Conservation (phyloP, 2,113 vertebrate genomes). For the Isichthys henryi region DNA sequence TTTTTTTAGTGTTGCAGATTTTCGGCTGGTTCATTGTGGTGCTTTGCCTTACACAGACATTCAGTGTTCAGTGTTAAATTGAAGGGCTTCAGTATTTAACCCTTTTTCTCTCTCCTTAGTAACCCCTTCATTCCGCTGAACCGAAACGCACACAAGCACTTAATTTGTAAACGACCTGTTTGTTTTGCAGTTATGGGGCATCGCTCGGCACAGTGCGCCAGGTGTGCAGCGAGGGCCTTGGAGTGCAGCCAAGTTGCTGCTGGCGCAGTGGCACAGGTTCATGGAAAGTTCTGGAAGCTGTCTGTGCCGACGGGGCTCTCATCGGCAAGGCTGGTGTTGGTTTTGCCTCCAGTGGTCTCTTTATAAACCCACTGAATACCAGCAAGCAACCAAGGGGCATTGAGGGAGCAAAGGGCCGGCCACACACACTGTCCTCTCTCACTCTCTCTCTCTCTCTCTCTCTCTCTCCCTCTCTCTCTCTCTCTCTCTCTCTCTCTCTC, state of each 20-base stretch:
- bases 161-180: constrained; percentile 65
- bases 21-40: constrained; percentile 33
- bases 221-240: constrained; percentile 56
- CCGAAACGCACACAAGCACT: constrained; percentile 52
- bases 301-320: constrained; percentile 52
- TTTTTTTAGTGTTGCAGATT: constrained; percentile 3
- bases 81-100: neutral
- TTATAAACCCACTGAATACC: constrained; percentile 58
- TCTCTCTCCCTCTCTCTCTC: neutral
- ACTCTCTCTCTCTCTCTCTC: constrained; percentile 33
- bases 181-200: constrained; percentile 58
- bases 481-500: constrained; percentile 25
- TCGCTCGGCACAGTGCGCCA: constrained; percentile 61
- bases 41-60: constrained; percentile 43
- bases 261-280: constrained; percentile 49
- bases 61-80: constrained; percentile 25
- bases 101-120: constrained; percentile 5
- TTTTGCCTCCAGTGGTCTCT: constrained; percentile 66
- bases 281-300: constrained; percentile 67
- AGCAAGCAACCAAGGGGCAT: constrained; percentile 37
- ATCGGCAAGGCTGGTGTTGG: constrained; percentile 53
- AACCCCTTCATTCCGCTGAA: neutral
- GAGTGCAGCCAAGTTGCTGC: constrained; percentile 49
- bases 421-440: constrained; percentile 45
- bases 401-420: constrained; percentile 38